Evolutionary conservation across 2,888 invertebrate species (phyloP).

Genomic region (Zhuqinia jingwanae): DNA sequence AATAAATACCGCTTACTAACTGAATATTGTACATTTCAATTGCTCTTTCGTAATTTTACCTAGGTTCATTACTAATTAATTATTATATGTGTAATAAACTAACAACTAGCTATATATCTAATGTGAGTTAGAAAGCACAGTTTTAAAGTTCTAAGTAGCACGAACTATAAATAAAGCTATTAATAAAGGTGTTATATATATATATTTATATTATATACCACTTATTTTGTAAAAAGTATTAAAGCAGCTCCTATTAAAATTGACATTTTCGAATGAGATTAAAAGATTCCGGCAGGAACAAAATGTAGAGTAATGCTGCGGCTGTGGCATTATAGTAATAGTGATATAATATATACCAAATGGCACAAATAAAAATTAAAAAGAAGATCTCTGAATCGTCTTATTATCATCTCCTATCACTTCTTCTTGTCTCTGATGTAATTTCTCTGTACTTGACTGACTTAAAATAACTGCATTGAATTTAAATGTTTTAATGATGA

Average conservation of each 20-base stretch:
- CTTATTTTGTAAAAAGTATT: neutral
- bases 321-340: neutral
- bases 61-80: too few relatives aligned
- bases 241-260: neutral
- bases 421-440: neutral
- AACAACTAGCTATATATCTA: too few relatives aligned
- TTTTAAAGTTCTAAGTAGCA: constrained; percentile 31
- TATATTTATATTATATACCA: neutral
- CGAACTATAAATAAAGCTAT: constrained; percentile 36
- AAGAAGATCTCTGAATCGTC: neutral
- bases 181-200: neutral
- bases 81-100: neutral
- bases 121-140: constrained; percentile 5
- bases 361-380: constrained; percentile 21
- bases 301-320: neutral
- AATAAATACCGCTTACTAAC: neutral
- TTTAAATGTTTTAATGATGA: neutral
- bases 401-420: neutral
- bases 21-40: constrained; percentile 46
- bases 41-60: constrained; percentile 54
- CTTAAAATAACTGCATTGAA: constrained; percentile 67
- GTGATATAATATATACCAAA: neutral
- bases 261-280: constrained; percentile 44
- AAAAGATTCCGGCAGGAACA: constrained; percentile 8
- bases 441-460: constrained; percentile 36